Evolutionary conservation across 2,888 invertebrate species (phyloP).

Genomic region (Ophioninae sp.): DNA sequence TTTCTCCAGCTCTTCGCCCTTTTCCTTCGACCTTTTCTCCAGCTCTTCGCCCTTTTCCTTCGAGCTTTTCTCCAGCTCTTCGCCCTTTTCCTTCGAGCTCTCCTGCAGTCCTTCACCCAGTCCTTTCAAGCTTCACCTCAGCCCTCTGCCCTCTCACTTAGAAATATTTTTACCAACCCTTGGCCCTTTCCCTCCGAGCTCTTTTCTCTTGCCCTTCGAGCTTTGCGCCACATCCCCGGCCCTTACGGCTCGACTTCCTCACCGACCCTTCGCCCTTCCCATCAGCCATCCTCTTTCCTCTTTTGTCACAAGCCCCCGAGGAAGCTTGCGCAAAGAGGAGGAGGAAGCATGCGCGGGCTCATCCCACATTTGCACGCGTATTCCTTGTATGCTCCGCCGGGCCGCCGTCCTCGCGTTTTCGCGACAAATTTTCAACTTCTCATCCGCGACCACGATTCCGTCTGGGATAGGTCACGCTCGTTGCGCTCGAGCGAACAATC

Average conservation of each 20-base stretch:
- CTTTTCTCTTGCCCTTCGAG: background rate
- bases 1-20: background rate
- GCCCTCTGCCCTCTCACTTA: background rate
- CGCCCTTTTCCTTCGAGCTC: constrained; percentile 41
- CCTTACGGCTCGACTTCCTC: background rate
- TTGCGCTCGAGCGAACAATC: background rate
- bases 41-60: constrained; percentile 18
- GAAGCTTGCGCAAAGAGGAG: constrained; percentile 10
- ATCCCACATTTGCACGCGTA: background rate
- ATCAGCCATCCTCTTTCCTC: background rate
- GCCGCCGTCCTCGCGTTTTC: constrained; percentile 48
- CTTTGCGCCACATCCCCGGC: too few relatives aligned
- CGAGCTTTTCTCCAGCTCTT: constrained; percentile 28
- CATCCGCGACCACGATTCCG: constrained; percentile 9
- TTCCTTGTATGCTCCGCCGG: background rate
- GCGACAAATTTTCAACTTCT: constrained; percentile 48
- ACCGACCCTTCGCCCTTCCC: constrained; percentile 5
- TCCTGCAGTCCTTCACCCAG: background rate
- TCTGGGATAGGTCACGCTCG: constrained; percentile 29
- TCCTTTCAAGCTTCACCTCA: too few relatives aligned
- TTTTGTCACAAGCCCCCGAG: constrained; percentile 25
- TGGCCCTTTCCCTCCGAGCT: background rate
- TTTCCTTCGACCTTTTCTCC: too few relatives aligned
- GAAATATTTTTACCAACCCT: background rate
- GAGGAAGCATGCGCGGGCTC: constrained; percentile 6